These are phyloP conservation scores for Dendronephthya gigantea DNA, from an alignment of 64 coral and sea anemone genomes.

Conservation along the genomic window DNA sequence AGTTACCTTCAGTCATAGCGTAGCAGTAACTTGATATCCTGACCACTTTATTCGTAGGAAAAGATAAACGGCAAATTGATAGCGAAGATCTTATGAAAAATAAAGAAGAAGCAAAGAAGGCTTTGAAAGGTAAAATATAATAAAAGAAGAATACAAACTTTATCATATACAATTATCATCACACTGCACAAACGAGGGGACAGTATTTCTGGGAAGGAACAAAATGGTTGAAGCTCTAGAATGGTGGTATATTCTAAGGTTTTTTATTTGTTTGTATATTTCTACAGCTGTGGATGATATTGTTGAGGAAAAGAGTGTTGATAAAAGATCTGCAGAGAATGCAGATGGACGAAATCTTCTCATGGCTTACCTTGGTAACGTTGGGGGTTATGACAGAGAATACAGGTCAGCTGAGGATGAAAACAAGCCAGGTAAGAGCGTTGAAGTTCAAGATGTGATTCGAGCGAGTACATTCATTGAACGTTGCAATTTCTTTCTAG, in stretches of 20 bases:
- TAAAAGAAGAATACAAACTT: no score
- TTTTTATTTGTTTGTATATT: no score
- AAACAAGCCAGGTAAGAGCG: constrained; percentile 47
- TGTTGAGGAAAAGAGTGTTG: constrained; percentile 34
- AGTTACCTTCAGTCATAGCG: no score
- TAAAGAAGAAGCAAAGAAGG: not conserved
- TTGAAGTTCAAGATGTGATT: not conserved
- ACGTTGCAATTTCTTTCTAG: constrained; percentile 22
- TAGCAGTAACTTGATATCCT: not conserved
- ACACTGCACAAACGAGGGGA: no score
- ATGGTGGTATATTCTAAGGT: no score
- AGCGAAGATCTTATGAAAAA: not conserved
- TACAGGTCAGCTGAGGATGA: constrained; percentile 63
- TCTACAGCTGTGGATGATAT: constrained; percentile 59
- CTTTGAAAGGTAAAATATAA: not conserved
- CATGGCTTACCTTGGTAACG: constrained; percentile 80
- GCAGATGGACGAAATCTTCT: constrained; percentile 58
- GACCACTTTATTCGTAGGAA: not conserved
- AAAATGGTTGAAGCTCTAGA: no score
- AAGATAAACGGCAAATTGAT: not conserved
- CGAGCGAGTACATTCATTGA: no score
- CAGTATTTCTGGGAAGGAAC: no score
- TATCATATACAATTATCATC: no score
- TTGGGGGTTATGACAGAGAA: constrained; percentile 85
- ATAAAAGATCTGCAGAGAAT: constrained; percentile 63